phyloP scores from a whole-genome alignment of 2,113 vertebrate species.

The Gorilla gorilla region DNA sequence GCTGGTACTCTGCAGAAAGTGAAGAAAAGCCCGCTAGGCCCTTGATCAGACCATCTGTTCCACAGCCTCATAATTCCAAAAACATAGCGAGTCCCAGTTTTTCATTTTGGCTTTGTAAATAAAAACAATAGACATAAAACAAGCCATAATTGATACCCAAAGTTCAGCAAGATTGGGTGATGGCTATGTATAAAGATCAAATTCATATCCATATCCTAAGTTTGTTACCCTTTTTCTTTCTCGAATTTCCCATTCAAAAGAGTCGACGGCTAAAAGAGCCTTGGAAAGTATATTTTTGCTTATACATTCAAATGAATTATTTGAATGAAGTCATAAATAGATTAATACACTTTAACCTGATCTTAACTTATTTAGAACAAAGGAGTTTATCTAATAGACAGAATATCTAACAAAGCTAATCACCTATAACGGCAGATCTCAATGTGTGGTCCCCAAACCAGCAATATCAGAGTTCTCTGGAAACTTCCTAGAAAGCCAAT shows the following conservation, averaged over 20 bases:
- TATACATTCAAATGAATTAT: background rate
- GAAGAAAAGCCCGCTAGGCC: background rate
- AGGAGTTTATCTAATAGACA: background rate
- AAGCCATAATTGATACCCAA: background rate
- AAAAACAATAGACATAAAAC: constrained; percentile 13
- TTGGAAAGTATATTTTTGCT: background rate
- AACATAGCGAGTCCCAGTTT: background rate
- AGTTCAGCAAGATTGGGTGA: background rate
- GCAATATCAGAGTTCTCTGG: background rate
- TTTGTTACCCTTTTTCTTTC: background rate
- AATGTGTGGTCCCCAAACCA: background rate
- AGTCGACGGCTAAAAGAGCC: background rate
- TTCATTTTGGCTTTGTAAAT: constrained; percentile 20
- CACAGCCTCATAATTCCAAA: background rate
- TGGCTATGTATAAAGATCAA: background rate
- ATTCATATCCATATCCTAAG: background rate
- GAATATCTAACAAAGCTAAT: background rate
- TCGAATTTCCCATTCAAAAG: background rate
- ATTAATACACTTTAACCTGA: background rate
- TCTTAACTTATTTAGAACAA: background rate
- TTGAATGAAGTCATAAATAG: background rate
- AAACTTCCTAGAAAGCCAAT: background rate
- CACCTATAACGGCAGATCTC: background rate
- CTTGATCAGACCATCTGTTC: background rate
- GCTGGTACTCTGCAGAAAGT: constrained; percentile 49